A percentile compares a stretch with the other conserved stretches of the same genome.
These are phyloP conservation scores for Alexandromys oeconomus DNA, from an alignment of 2,797 vertebrate species.

Conservation along the genomic window DNA sequence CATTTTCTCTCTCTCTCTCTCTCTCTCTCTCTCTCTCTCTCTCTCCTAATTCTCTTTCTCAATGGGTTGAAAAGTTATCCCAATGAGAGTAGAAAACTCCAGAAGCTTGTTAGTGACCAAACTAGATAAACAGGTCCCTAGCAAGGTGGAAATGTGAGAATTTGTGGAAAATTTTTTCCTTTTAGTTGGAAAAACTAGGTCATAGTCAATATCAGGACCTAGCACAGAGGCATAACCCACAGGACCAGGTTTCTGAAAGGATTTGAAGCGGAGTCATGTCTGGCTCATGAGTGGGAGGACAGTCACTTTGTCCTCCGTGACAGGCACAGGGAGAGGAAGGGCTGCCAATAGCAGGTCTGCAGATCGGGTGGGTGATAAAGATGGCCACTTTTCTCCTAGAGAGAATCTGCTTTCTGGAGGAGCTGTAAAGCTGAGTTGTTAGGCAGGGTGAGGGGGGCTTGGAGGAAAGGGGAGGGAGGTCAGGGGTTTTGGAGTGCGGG, in stretches of 20 bases:
- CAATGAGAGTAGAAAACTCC: not conserved
- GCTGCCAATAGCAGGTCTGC: not conserved
- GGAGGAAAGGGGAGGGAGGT: not conserved
- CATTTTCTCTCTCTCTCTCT: rapidly evolving
- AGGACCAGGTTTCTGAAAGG: not conserved
- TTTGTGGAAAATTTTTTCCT: not conserved
- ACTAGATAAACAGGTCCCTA: not conserved
- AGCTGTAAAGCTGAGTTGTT: not conserved
- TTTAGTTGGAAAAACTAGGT: not conserved
- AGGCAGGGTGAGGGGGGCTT: too few species aligned
- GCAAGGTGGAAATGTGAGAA: not conserved
- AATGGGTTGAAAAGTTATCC: not conserved
- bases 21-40: too few species aligned
- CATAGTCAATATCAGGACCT: not conserved
- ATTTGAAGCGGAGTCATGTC: not conserved
- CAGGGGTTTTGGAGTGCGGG: not conserved
- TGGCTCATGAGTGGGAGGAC: too few species aligned
- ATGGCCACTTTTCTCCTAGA: not conserved
- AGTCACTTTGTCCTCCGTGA: not conserved
- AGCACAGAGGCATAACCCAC: not conserved
- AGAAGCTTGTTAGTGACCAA: not conserved
- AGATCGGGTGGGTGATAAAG: not conserved
- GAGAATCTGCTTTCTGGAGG: not conserved
- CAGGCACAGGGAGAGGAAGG: not conserved
- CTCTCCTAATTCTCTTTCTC: too few species aligned